These are phyloP conservation scores for Plodia interpunctella DNA, from an alignment of 1,140 invertebrate species.

Conservation along the genomic window DNA sequence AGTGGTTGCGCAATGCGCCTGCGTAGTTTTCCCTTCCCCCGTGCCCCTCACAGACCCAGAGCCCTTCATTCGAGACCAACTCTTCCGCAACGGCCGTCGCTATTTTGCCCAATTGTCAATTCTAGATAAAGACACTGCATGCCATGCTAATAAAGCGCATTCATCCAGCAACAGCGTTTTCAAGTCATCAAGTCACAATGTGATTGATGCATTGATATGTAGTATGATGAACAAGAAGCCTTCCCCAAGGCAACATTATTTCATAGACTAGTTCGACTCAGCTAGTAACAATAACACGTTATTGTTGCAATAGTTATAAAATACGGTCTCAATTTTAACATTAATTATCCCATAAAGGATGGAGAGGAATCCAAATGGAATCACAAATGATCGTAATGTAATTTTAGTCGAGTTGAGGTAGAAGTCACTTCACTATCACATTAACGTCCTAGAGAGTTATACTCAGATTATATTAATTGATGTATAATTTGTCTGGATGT, in stretches of 20 bases:
- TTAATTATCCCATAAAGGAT: slow-evolving; percentile 45
- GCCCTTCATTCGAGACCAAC: slow-evolving; percentile 41
- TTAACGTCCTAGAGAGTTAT: slow-evolving; percentile 47
- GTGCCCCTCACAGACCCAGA: slow-evolving; percentile 15
- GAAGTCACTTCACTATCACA: slow-evolving; percentile 46
- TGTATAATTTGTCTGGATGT: slow-evolving; percentile 38
- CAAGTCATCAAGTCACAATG: no score
- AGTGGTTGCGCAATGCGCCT: slow-evolving; percentile 59
- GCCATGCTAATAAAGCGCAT: no score
- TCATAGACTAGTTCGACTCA: not conserved
- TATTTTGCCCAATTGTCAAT: not conserved
- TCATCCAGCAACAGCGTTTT: no score
- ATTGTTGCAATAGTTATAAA: slow-evolving; percentile 22
- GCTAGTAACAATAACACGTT: slow-evolving; percentile 14
- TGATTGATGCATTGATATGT: no score
- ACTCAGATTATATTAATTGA: slow-evolving; percentile 49
- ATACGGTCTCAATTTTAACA: slow-evolving; percentile 31
- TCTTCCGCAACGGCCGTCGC: slow-evolving; percentile 47
- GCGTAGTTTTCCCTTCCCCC: slow-evolving; percentile 27
- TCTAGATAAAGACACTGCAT: no score
- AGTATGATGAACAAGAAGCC: no score
- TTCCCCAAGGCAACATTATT: not conserved
- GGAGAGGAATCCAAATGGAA: slow-evolving; percentile 44
- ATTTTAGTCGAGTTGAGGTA: slow-evolving; percentile 36
- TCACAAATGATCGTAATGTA: slow-evolving; percentile 48